Evolutionary conservation across 2,888 invertebrate species (phyloP).

Genomic region (Leucophenga montana): DNA sequence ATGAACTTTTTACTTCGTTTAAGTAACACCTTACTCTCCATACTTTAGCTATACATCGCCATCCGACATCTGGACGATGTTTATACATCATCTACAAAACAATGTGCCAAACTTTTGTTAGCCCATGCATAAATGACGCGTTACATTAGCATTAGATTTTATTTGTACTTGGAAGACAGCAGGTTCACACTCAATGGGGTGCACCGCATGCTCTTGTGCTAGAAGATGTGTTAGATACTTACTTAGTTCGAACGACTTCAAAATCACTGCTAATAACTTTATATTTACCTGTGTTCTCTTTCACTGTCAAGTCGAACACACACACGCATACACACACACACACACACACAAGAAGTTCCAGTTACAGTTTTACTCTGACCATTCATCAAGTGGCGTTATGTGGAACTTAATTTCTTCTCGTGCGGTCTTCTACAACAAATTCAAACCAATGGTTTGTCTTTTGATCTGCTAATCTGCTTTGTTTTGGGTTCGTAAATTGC

Average conservation of each 20-base stretch:
- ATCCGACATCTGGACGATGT: no score
- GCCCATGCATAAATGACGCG: slow-evolving; percentile 3
- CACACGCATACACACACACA: slow-evolving; percentile 15
- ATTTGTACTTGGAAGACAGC: slow-evolving; percentile 63
- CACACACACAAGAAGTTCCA: slow-evolving; percentile 53
- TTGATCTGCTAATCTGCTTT: slow-evolving; percentile 46
- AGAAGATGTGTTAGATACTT: not conserved
- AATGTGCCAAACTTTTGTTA: not conserved
- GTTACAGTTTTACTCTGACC: slow-evolving; percentile 11
- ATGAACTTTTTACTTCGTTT: no score
- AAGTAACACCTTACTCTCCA: no score
- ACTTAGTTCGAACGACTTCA: no score
- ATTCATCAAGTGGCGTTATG: slow-evolving; percentile 29
- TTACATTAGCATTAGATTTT: not conserved
- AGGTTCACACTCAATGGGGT: slow-evolving; percentile 38
- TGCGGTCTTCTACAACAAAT: slow-evolving; percentile 3
- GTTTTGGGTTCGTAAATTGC: slow-evolving; percentile 66
- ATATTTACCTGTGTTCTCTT: slow-evolving; percentile 38
- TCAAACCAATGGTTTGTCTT: not conserved
- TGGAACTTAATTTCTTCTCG: slow-evolving; percentile 12
- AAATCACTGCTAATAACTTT: slow-evolving; percentile 36
- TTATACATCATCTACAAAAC: no score
- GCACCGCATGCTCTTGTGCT: slow-evolving; percentile 18
- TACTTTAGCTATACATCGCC: no score
- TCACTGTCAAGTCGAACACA: slow-evolving; percentile 38